phyloP scores from a whole-genome alignment of 1,140 invertebrate genomes.

The Acromyrmex charruanus region DNA sequence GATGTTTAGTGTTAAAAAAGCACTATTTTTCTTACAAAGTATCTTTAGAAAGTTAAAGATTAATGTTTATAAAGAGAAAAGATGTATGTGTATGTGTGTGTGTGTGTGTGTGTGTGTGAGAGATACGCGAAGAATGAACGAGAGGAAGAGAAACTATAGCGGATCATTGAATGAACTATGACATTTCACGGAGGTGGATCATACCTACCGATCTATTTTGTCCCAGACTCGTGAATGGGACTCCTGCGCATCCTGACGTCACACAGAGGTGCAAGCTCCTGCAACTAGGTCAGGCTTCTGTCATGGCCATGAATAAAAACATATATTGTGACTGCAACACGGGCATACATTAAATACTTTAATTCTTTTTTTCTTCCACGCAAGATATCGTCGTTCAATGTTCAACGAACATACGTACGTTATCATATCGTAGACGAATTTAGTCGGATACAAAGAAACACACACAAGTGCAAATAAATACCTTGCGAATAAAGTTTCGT shows the following conservation, averaged over 20 bases:
- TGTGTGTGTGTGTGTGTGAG: too few species aligned
- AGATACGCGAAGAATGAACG: neutral
- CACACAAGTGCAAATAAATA: neutral
- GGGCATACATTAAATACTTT: neutral
- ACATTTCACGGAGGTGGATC: slow-evolving; percentile 72
- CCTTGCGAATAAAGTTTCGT: neutral
- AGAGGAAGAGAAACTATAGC: neutral
- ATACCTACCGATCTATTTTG: slow-evolving; percentile 68
- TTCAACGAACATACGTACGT: too few species aligned
- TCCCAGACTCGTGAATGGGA: slow-evolving; percentile 76
- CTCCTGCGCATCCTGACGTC: slow-evolving; percentile 74
- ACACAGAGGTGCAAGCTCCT: slow-evolving; percentile 68
- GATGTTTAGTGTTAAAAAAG: neutral
- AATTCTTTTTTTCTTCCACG: neutral
- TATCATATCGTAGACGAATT: neutral
- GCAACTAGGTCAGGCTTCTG: slow-evolving; percentile 74
- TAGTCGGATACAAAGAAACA: neutral
- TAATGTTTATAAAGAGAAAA: neutral
- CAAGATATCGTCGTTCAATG: neutral
- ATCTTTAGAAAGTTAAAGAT: neutral
- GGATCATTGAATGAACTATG: slow-evolving; percentile 76
- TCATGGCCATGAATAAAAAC: slow-evolving; percentile 76
- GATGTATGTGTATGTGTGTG: too few species aligned
- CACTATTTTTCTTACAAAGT: too few species aligned
- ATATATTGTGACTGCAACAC: neutral